Conservation (phyloP, 2,113 vertebrate species). For the Syngnathoides biaculeatus region DNA sequence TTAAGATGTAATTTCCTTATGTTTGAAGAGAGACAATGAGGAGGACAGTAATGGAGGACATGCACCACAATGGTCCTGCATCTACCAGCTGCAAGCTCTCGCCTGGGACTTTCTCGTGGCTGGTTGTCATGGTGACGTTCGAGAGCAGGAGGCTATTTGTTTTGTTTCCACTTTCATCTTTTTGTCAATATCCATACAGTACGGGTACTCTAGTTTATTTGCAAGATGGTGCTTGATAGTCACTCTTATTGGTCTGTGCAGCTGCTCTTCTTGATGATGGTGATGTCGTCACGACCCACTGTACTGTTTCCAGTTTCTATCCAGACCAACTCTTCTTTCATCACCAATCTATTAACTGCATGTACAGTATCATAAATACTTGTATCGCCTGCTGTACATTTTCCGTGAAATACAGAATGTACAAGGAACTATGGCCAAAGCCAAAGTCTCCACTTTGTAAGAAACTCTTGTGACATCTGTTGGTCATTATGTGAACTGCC, state of each 20-base stretch:
- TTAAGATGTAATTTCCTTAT: constrained; percentile 3
- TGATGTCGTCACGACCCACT: neutral
- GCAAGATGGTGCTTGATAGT: constrained; percentile 44
- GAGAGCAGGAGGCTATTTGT: constrained; percentile 53
- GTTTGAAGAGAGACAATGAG: constrained; percentile 32
- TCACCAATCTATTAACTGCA: constrained; percentile 30
- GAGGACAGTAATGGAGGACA: constrained; percentile 59
- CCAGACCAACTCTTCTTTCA: constrained; percentile 14
- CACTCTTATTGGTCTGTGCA: constrained; percentile 32
- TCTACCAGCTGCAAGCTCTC: constrained; percentile 50
- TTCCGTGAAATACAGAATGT: constrained; percentile 34
- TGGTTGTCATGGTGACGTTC: constrained; percentile 72
- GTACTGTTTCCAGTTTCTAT: constrained; percentile 11
- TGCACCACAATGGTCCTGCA: constrained; percentile 48
- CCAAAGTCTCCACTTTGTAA: constrained; percentile 39
- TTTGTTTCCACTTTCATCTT: constrained; percentile 68
- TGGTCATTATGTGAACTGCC: constrained; percentile 44
- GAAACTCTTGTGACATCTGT: constrained; percentile 73
- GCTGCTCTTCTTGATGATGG: constrained; percentile 25
- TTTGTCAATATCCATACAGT: constrained; percentile 49
- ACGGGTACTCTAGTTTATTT: constrained; percentile 47
- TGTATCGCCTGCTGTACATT: neutral
- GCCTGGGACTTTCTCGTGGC: constrained; percentile 69
- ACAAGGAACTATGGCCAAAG: constrained; percentile 17
- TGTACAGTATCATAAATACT: constrained; percentile 3